These are phyloP conservation scores for Drosophila orosa DNA, from an alignment of 1,140 invertebrate genomes.

Conservation along the genomic window DNA sequence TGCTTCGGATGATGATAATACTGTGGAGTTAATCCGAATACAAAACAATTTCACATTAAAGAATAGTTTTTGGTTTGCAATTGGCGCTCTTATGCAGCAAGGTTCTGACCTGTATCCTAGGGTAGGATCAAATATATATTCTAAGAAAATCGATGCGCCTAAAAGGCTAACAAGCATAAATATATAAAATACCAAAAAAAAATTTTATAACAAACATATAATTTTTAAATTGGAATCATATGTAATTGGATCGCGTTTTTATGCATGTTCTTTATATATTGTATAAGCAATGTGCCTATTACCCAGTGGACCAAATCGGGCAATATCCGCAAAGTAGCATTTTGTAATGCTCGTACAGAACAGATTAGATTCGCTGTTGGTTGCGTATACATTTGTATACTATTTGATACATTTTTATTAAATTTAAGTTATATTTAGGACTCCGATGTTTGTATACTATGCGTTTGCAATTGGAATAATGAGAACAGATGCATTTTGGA, in stretches of 20 bases:
- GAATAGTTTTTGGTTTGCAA: slow-evolving; percentile 96
- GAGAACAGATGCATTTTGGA: too few species aligned
- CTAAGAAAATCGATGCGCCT: background rate
- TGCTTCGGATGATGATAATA: slow-evolving; percentile 74
- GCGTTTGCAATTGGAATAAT: too few species aligned
- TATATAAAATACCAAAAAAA: background rate
- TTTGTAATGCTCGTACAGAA: too few species aligned
- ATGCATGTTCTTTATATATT: background rate
- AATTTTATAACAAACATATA: background rate
- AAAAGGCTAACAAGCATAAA: background rate
- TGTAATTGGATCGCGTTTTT: background rate
- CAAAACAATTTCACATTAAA: slow-evolving; percentile 90
- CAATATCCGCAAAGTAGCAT: too few species aligned
- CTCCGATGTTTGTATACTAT: too few species aligned
- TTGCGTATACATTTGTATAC: too few species aligned
- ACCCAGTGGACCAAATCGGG: background rate
- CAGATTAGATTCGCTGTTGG: too few species aligned
- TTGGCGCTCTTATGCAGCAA: slow-evolving; percentile 97
- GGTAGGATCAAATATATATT: slow-evolving; percentile 72
- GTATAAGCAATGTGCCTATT: background rate
- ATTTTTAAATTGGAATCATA: background rate
- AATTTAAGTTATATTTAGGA: too few species aligned
- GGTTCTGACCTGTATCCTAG: slow-evolving; percentile 95
- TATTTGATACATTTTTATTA: too few species aligned
- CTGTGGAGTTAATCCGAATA: slow-evolving; percentile 84